Percentiles rank a stretch among this genome's conserved stretches.
phyloP scores from a whole-genome alignment of 2,797 vertebrate species.

The Sebastes variabilis region DNA sequence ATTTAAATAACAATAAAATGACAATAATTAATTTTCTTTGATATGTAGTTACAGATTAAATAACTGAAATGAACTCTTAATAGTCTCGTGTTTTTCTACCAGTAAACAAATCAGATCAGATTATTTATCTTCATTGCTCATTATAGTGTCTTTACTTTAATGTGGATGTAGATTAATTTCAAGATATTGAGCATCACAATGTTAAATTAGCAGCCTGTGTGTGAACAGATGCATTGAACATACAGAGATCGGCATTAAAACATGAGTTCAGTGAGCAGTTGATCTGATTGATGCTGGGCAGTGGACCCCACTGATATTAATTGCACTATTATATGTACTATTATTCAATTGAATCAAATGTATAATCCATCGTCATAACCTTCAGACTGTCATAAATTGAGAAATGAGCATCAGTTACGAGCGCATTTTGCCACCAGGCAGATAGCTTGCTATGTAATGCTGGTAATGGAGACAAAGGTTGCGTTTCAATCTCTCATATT shows the following conservation, averaged over 20 bases:
- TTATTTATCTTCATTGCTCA: too few relatives aligned
- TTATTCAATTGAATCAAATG: constrained; percentile 19
- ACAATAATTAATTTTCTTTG: background rate
- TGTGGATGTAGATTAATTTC: too few relatives aligned
- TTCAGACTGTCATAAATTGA: constrained; percentile 24
- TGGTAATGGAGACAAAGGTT: constrained; percentile 15
- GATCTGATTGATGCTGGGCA: background rate
- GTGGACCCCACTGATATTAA: too few relatives aligned
- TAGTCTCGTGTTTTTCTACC: too few relatives aligned
- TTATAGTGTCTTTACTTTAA: too few relatives aligned
- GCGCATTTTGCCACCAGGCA: background rate
- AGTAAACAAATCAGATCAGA: too few relatives aligned
- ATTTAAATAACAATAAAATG: background rate
- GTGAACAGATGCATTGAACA: background rate
- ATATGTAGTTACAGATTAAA: background rate
- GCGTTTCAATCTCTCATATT: background rate
- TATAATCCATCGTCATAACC: constrained; percentile 28
- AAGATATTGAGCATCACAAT: too few relatives aligned
- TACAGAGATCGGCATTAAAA: background rate
- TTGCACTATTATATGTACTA: background rate
- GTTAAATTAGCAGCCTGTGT: background rate
- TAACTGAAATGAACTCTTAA: background rate
- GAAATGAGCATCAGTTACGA: background rate
- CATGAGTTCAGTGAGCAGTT: background rate
- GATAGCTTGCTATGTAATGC: background rate